These are phyloP conservation scores for Zenarchopterus dispar DNA, from an alignment of 2,797 vertebrate species.

Conservation along the genomic window DNA sequence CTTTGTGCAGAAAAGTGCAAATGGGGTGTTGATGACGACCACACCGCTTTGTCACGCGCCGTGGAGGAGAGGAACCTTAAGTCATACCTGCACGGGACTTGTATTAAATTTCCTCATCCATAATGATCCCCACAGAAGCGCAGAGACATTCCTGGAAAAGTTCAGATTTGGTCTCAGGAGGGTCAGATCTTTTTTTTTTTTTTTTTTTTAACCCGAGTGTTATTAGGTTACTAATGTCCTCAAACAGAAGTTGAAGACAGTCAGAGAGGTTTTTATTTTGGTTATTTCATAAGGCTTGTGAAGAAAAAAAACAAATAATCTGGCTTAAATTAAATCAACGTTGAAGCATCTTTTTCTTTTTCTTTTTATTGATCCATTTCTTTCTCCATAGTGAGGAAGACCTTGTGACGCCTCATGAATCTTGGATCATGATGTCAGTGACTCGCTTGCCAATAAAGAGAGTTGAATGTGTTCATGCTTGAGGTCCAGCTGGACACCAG, in stretches of 20 bases:
- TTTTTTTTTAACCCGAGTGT: constrained; percentile 40
- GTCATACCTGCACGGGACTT: constrained; percentile 48
- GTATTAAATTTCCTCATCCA: constrained; percentile 52
- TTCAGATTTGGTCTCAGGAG: constrained; percentile 31
- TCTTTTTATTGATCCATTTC: no score
- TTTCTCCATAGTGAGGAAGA: no score
- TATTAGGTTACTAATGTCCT: constrained; percentile 32
- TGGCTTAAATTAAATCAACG: no score
- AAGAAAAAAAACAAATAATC: no score
- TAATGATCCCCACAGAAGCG: constrained; percentile 29
- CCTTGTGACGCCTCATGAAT: no score
- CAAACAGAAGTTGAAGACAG: constrained; percentile 45
- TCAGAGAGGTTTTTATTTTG: background rate
- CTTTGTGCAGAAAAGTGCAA: constrained; percentile 57
- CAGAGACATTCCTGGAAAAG: constrained; percentile 51
- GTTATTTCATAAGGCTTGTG: no score
- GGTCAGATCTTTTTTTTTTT: constrained; percentile 26
- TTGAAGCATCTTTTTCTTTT: no score
- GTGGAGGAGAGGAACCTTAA: constrained; percentile 32
- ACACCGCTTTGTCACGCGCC: constrained; percentile 36
- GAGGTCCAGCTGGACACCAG: no score
- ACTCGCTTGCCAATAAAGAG: no score
- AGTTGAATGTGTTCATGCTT: no score
- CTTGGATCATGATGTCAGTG: no score
- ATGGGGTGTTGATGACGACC: constrained; percentile 67